phyloP scores from a whole-genome alignment of 2,888 invertebrate species.

The Operophtera brumata region DNA sequence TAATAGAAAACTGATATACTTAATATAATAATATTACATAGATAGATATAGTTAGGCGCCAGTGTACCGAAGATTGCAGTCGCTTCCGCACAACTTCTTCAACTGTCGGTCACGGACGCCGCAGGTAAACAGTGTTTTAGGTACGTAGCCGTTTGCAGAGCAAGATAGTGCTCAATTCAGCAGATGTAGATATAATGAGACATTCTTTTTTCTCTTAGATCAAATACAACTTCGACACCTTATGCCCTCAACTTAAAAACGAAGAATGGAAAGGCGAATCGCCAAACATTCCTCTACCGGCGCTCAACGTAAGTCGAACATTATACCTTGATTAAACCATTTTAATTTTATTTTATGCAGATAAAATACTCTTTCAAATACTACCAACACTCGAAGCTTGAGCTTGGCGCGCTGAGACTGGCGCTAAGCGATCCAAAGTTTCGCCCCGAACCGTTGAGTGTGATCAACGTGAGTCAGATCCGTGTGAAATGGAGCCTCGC shows the following conservation, averaged over 20 bases:
- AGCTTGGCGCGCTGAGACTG: constrained; percentile 79
- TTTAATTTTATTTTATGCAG: constrained; percentile 65
- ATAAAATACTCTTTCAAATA: constrained; percentile 85
- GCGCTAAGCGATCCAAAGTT: constrained; percentile 82
- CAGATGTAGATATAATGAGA: too few species aligned
- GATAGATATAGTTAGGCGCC: too few species aligned
- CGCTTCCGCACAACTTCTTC: too few species aligned
- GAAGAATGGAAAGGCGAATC: constrained; percentile 73
- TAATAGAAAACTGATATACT: too few species aligned
- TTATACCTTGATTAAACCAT: constrained; percentile 25
- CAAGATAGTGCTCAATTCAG: too few species aligned
- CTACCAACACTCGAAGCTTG: constrained; percentile 82
- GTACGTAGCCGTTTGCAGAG: too few species aligned
- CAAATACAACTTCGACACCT: constrained; percentile 87
- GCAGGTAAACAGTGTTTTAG: too few species aligned
- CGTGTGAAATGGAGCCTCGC: constrained; percentile 37
- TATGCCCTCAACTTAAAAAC: constrained; percentile 83
- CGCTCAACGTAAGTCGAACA: constrained; percentile 85
- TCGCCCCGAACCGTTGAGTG: constrained; percentile 82
- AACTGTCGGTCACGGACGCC: too few species aligned
- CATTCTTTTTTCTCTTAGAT: constrained; percentile 73
- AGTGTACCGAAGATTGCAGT: too few species aligned
- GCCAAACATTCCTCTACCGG: constrained; percentile 86
- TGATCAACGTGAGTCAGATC: constrained; percentile 83
- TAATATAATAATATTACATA: too few species aligned